Percentiles rank a stretch among this genome's conserved stretches.
phyloP scores from a whole-genome alignment of 2,888 invertebrate species.

The Lamproptera curius region DNA sequence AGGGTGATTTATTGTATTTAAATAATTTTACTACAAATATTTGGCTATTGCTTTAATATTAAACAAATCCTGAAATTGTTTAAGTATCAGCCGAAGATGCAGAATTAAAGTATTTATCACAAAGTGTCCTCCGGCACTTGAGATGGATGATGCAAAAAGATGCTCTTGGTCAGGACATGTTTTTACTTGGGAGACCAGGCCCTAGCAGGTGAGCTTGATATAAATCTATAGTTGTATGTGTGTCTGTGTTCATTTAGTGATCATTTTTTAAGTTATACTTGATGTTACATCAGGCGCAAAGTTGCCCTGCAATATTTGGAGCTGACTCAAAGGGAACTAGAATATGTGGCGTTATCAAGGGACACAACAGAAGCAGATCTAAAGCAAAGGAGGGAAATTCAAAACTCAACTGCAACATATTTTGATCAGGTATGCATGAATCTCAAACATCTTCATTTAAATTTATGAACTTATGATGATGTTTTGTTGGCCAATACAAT shows the following conservation, averaged over 20 bases:
- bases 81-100: conserved; percentile 63
- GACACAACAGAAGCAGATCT: conserved; percentile 98
- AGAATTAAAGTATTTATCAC: conserved; percentile 80
- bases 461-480: too few relatives aligned
- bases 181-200: conserved; percentile 95
- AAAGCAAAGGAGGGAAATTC: conserved; percentile 96
- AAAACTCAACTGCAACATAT: conserved; percentile 91
- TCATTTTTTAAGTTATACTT: too few relatives aligned
- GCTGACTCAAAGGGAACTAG: conserved; percentile 91
- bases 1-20: too few relatives aligned
- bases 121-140: conserved; percentile 87
- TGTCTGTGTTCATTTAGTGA: too few relatives aligned
- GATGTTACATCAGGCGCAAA: conserved; percentile 81
- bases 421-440: conserved; percentile 87
- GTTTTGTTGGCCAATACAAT: too few relatives aligned
- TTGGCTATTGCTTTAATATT: too few relatives aligned
- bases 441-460: too few relatives aligned
- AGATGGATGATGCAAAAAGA: conserved; percentile 99
- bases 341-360: conserved; percentile 94
- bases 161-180: conserved; percentile 94
- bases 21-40: too few relatives aligned
- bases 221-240: too few relatives aligned
- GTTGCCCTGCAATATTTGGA: conserved; percentile 94
- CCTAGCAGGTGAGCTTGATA: conserved; percentile 70
- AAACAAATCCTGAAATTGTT: too few relatives aligned